Conservation (phyloP, 1,140 invertebrate species). For the Archivesica marissinica region DNA sequence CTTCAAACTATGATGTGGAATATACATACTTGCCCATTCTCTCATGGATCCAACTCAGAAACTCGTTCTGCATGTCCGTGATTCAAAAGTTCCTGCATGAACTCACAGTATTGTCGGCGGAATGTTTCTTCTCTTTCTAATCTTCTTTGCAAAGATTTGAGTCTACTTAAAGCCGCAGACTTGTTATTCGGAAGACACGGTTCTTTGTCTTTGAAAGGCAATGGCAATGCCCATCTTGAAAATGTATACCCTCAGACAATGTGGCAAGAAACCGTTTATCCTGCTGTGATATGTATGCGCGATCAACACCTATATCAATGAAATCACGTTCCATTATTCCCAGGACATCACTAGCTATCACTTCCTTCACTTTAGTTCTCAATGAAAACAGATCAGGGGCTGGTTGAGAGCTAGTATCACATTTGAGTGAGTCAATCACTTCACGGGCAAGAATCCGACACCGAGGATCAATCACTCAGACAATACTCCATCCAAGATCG, state of each 20-base stretch:
- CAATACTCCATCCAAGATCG: conserved; percentile 14
- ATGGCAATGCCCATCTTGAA: not conserved
- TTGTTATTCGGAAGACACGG: conserved; percentile 39
- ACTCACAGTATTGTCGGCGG: conserved; percentile 18
- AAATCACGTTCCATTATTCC: too few relatives aligned
- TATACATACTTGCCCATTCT: conserved; percentile 62
- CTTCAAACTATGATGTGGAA: conserved; percentile 69
- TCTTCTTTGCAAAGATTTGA: conserved; percentile 9
- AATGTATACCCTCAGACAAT: not conserved
- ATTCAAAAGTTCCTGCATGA: not conserved
- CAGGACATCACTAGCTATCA: too few relatives aligned
- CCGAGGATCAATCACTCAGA: not conserved
- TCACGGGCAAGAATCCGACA: not conserved
- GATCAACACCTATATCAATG: too few relatives aligned
- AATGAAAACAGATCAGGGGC: not conserved
- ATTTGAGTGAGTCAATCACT: not conserved
- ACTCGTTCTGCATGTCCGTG: conserved; percentile 45
- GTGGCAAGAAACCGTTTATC: not conserved
- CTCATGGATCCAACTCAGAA: not conserved
- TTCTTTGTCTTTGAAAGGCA: not conserved
- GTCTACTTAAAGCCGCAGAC: conserved; percentile 2
- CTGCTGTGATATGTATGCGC: not conserved
- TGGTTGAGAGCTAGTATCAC: not conserved
- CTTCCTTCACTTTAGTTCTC: not conserved
- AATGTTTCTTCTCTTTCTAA: conserved; percentile 4